Base-by-base conservation (phyloP, 2,888 invertebrate species). In the Drosophila fungiperda region DNA sequence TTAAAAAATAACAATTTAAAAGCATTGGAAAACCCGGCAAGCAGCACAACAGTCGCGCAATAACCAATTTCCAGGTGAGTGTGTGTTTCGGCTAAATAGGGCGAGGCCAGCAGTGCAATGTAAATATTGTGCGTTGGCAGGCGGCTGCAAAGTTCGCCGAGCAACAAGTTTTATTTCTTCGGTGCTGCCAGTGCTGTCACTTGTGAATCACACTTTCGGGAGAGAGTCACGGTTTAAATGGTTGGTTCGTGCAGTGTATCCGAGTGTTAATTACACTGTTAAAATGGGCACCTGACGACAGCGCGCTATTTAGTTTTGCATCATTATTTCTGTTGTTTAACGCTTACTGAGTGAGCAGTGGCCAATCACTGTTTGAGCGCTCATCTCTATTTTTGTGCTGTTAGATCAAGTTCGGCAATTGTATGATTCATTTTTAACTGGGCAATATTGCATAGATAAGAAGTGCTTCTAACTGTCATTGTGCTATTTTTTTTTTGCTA, bases 371-470 rank as follows among this genome's bases (percentile, higher is more conserved):
- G 17, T 20, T 59, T 70, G 26, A 12, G 9, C 49, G 68, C 57
- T 53, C 77, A 78, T 66, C 76, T 40, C 73, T 81, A 54, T 38
- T 67, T 73, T 73, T 66, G 60, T 55, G 55, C 20, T 59, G 55
- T 12, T 63, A 53, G 49, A 7, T 64, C 67, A 69, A 81, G 52
- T 79, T 67, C 48, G 72, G 59, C 7, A 62, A 62, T 42, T 67
- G 61, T 65, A 75, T 80, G 80, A 80, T 60, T 80, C 80, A 80
- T 62, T 55, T 53, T 35, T 33, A 23, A 38, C 49, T 49, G 59
- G 55, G 50, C 76, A 68, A 66, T 88, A 60, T 83, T 73, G 75
- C 76, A 62, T 68, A 87, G 85, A 85, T 85, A 85, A 89, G 85
- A 89, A 71, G 76, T 82, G 36, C 40, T 78, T 61, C 52, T 48